A percentile compares a stretch with the other conserved stretches of the same genome.
These are phyloP conservation scores for Liasis olivaceus DNA, from an alignment of 2,797 vertebrate genomes.

Conservation along the genomic window DNA sequence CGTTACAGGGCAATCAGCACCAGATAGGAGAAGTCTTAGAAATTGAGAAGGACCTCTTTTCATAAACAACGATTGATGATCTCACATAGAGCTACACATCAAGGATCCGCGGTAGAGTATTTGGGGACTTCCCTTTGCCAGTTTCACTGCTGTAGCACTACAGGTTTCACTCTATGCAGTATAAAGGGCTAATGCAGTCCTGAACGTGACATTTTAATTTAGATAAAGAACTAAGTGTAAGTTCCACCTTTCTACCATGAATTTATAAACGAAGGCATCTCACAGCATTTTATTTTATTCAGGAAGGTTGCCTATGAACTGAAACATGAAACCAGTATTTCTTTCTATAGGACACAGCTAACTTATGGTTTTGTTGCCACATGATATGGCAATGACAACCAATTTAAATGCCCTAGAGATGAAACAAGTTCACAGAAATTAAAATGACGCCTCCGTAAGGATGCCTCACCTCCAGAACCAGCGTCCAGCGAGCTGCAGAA, in stretches of 20 bases:
- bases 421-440: neutral
- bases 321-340: neutral
- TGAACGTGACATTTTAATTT: neutral
- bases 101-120: neutral
- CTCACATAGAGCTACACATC: neutral
- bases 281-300: neutral
- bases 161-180: neutral
- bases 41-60: neutral
- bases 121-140: neutral
- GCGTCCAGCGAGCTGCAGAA: neutral
- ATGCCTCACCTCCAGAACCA: neutral
- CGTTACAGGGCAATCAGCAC: neutral
- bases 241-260: neutral
- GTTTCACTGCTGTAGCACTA: neutral
- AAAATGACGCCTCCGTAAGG: neutral
- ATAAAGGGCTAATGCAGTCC: neutral
- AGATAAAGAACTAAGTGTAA: neutral
- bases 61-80: neutral
- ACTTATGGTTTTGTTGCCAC: neutral
- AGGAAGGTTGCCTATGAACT: neutral
- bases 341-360: too few species aligned
- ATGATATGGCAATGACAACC: neutral
- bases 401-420: neutral
- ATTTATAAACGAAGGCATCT: neutral
- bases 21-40: neutral